These are phyloP conservation scores for Alfaro cultratus DNA, from an alignment of 2,797 vertebrate genomes.

Conservation along the genomic window DNA sequence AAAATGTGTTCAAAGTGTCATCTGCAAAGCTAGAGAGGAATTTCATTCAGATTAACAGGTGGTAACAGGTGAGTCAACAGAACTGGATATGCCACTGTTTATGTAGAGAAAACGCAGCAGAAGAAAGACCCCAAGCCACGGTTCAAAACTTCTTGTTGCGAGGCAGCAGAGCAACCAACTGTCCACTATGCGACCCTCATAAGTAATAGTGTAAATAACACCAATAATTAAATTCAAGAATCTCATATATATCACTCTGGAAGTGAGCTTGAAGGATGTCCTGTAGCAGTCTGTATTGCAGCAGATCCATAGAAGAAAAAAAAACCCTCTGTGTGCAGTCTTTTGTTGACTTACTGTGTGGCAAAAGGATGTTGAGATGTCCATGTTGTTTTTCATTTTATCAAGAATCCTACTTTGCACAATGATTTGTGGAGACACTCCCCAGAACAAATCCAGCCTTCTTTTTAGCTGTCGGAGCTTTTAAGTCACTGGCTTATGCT, in stretches of 20 bases:
- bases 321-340: neutral
- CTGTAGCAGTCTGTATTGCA: neutral
- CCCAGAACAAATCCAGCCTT: neutral
- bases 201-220: neutral
- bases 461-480: neutral
- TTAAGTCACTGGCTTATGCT: neutral
- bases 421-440: neutral
- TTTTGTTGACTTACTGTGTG: neutral
- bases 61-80: conserved; percentile 52
- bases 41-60: conserved; percentile 44
- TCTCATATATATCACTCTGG: neutral
- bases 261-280: neutral
- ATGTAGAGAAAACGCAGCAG: conserved; percentile 31
- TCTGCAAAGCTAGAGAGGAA: conserved; percentile 15
- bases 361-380: neutral
- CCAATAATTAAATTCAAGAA: neutral
- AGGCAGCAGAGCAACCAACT: neutral
- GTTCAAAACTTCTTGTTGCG: neutral
- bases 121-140: neutral
- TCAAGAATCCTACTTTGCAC: neutral
- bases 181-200: neutral
- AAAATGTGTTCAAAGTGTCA: conserved; percentile 14
- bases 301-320: neutral
- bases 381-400: neutral
- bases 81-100: conserved; percentile 58